Evolutionary conservation across 2,888 invertebrate species (phyloP).

Genomic region (Platynereis dumerilii): DNA sequence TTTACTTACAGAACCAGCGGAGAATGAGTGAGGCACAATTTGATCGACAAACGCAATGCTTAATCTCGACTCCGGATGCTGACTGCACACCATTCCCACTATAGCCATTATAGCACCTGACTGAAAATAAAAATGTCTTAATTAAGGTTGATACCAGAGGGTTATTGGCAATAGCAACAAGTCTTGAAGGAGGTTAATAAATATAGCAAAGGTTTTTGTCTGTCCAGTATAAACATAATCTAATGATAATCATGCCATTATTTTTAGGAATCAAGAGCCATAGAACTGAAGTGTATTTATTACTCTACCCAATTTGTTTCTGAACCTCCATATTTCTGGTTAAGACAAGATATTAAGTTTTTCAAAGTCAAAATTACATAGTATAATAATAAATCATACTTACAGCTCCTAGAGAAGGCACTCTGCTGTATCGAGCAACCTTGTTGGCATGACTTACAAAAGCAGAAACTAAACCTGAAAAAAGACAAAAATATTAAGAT

Average conservation of each 20-base stretch:
- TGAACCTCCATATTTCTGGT: no score
- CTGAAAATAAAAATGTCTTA: constrained; percentile 65
- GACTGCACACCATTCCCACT: constrained; percentile 83
- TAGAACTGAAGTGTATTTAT: no score
- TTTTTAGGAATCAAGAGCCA: no score
- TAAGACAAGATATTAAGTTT: no score
- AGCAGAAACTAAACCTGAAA: constrained; percentile 77
- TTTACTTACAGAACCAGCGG: constrained; percentile 70
- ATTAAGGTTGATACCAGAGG: background rate
- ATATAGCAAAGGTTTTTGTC: background rate
- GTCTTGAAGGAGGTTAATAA: background rate
- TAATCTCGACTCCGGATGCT: constrained; percentile 86
- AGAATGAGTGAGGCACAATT: constrained; percentile 74
- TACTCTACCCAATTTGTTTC: no score
- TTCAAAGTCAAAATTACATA: no score
- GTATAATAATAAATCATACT: constrained; percentile 61
- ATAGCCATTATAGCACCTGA: constrained; percentile 95
- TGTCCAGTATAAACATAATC: no score
- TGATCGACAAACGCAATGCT: constrained; percentile 89
- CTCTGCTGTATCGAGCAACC: constrained; percentile 72
- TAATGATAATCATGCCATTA: no score
- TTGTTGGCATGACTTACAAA: constrained; percentile 84
- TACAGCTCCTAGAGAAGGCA: constrained; percentile 91
- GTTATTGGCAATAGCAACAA: background rate
- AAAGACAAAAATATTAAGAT: constrained; percentile 6